Base-by-base conservation (phyloP, 2,888 invertebrate species). In the Nowickia ferox region DNA sequence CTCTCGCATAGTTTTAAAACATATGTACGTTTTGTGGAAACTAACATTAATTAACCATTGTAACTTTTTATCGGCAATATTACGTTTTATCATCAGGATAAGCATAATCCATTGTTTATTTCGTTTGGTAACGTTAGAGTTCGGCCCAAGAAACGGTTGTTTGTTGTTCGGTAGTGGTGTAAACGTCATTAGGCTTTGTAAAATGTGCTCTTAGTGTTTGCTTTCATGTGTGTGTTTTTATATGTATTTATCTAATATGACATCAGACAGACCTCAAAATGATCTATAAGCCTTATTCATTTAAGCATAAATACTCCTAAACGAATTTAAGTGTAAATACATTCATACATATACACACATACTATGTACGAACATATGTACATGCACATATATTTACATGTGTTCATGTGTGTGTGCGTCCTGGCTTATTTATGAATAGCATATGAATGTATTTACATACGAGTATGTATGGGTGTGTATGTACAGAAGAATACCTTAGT, bases 211-310 rank as follows among this genome's bases (percentile, higher is more conserved):
- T 38, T 44, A 71, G 69, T 17, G 38, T 40, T 44, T 53, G 53
- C 61, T 15, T 74, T 19, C 8, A 0, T 68, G 51, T 69, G 51
- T 69, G 69, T 48, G 61, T 42, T 17, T 78, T 22, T 59, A 55
- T 75, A 30, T 30, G 30, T 30, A 48, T 69, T 59, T 72, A 78
- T 77, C 66, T 66, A 63, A 59, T 78, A 57, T 82, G 85, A 74
- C 85, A 78, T 82, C 78, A 82, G 63, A 59, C 22, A 77, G 74
- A 59, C 81, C 85, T 74, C 85, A 74, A 78, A 78, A 77, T 81
- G 84, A 84, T 84, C 84, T 81, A 81, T 77, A 81, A 81, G 76
- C 81, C 77, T 69, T 69, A 76, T 63, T 57, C 53, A 55, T n/a
- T 38, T 15, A 76, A 59, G 53, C 77, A 77, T 72, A 55, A 68